Conservation (phyloP, 2,888 invertebrate genomes). For the Biston stratarius region DNA sequence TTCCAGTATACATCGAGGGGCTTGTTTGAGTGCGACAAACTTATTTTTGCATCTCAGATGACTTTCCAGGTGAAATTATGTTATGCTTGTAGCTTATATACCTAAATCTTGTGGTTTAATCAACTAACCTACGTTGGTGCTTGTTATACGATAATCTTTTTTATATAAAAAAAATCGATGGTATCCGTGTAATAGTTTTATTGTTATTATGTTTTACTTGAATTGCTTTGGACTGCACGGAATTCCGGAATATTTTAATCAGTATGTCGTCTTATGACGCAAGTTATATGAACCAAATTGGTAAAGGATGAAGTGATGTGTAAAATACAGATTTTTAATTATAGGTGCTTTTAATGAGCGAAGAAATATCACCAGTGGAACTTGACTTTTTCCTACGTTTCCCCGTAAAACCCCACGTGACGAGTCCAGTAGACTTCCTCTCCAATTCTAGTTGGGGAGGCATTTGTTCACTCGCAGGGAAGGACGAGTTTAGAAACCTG, state of each 20-base stretch:
- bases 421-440: conserved; percentile 97
- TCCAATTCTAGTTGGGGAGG: conserved; percentile 98
- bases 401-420: conserved; percentile 96
- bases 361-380: conserved; percentile 94
- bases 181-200: too few species aligned
- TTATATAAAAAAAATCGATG: too few species aligned
- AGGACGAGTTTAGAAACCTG: conserved; percentile 97
- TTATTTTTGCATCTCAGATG: conserved; percentile 98
- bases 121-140: neutral
- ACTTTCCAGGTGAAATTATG: conserved; percentile 91
- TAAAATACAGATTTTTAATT: neutral
- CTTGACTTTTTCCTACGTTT: conserved; percentile 97
- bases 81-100: too few species aligned
- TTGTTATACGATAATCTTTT: neutral
- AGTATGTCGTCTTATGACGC: too few species aligned
- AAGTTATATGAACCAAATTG: too few species aligned
- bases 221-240: too few species aligned
- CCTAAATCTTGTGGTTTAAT: neutral
- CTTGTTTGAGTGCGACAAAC: conserved; percentile 97
- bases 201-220: too few species aligned
- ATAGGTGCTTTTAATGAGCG: conserved; percentile 94
- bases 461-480: conserved; percentile 94
- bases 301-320: too few species aligned
- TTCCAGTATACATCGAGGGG: conserved; percentile 98
- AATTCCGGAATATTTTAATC: too few species aligned